Conservation (phyloP, 1,140 invertebrate species). For the Procambarus virginalis region DNA sequence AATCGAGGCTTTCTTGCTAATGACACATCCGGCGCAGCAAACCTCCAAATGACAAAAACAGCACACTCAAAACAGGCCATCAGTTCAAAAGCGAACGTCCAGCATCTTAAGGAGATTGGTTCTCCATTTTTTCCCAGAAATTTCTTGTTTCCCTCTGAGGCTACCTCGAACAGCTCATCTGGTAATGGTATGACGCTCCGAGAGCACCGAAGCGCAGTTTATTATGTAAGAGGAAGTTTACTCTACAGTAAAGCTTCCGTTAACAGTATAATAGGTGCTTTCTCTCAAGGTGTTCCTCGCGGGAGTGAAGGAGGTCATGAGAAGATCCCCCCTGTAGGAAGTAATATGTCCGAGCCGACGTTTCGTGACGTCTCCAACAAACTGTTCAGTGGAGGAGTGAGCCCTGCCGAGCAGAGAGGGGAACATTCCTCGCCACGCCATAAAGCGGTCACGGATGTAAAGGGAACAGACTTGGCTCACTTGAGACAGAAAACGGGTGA, state of each 20-base stretch:
- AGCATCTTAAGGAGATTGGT: background rate
- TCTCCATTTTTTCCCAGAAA: background rate
- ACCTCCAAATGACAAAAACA: background rate
- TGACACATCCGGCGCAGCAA: background rate
- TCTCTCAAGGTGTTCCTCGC: background rate
- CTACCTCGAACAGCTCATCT: background rate
- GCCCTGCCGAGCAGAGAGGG: background rate
- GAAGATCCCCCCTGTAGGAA: background rate
- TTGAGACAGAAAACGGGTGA: conserved; percentile 1
- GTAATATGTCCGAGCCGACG: background rate
- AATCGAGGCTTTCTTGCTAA: background rate
- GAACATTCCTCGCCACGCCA: background rate
- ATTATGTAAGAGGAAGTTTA: background rate
- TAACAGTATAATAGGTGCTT: background rate
- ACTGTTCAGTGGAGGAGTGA: background rate
- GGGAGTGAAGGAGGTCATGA: background rate
- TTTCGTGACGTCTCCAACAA: background rate
- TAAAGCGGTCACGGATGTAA: background rate
- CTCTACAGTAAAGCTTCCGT: background rate
- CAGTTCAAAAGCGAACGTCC: background rate
- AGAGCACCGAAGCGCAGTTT: background rate
- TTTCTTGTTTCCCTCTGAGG: background rate
- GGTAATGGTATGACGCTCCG: background rate
- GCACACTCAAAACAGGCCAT: background rate
- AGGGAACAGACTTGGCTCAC: background rate